Percentiles rank a stretch among this genome's conserved stretches.
Conservation (phyloP, 2,113 vertebrate species). For the Neotragus moschatus region DNA sequence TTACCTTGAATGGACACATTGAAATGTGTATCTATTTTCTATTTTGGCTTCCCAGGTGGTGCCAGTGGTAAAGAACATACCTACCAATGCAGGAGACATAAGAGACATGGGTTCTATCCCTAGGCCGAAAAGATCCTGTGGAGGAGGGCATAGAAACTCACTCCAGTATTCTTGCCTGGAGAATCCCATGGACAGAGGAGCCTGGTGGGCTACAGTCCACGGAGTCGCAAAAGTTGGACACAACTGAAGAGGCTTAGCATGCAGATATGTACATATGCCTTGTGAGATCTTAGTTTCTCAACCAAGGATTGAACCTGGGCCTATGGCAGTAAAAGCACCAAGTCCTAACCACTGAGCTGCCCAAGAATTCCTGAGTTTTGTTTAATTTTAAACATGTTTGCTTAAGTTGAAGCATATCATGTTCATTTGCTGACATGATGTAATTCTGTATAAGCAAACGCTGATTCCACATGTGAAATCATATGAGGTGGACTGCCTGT, state of each 20-base stretch:
- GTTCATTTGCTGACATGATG: background rate
- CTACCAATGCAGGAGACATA: background rate
- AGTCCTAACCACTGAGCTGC: background rate
- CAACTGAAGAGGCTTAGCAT: background rate
- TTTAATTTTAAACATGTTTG: background rate
- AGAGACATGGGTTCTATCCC: background rate
- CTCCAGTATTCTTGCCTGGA: background rate
- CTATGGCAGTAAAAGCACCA: background rate
- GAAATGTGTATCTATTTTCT: background rate
- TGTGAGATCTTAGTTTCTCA: background rate
- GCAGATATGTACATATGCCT: background rate
- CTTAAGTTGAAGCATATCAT: background rate
- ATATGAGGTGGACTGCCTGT: background rate
- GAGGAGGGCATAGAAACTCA: background rate
- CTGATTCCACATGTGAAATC: constrained; percentile 7
- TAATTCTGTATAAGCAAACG: background rate
- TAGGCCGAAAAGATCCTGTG: background rate
- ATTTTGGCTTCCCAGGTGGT: background rate
- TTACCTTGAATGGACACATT: background rate
- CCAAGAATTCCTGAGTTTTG: background rate
- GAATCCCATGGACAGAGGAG: background rate
- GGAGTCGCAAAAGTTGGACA: accelerated
- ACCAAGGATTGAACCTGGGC: background rate
- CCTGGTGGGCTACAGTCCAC: background rate
- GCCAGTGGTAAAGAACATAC: background rate